Percentiles rank a stretch among this genome's conserved stretches.
These are phyloP conservation scores for Nemapogon koenigi DNA, from an alignment of 2,888 invertebrate genomes.

Conservation along the genomic window DNA sequence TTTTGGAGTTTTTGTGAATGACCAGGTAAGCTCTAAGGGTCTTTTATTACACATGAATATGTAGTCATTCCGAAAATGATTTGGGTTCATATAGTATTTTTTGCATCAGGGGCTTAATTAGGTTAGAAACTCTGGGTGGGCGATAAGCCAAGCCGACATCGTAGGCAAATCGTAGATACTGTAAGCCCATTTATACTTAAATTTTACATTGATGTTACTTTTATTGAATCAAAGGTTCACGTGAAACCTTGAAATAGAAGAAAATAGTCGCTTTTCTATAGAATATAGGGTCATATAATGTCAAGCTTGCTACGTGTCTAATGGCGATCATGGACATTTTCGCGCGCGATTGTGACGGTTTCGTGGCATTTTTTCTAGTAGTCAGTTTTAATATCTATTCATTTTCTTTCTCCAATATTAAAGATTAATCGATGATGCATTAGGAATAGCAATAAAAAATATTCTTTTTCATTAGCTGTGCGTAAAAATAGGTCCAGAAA, in stretches of 20 bases:
- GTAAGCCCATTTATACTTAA: too few relatives aligned
- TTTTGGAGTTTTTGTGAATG: slow-evolving; percentile 54
- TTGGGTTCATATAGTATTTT: slow-evolving; percentile 22
- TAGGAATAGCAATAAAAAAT: neutral
- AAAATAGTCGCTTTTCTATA: too few relatives aligned
- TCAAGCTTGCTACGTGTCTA: slow-evolving; percentile 65
- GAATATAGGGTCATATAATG: too few relatives aligned
- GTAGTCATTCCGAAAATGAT: slow-evolving; percentile 5
- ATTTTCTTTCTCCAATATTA: slow-evolving; percentile 26
- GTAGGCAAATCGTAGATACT: slow-evolving; percentile 30
- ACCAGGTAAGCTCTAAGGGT: slow-evolving; percentile 42
- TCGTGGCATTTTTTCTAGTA: slow-evolving; percentile 62
- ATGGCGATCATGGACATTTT: slow-evolving; percentile 63
- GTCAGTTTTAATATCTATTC: slow-evolving; percentile 37
- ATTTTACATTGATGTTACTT: too few relatives aligned
- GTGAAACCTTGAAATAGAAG: too few relatives aligned
- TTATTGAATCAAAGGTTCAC: too few relatives aligned
- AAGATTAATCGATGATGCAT: slow-evolving; percentile 30
- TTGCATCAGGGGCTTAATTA: slow-evolving; percentile 31
- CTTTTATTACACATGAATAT: slow-evolving; percentile 17
- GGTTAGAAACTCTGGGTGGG: slow-evolving; percentile 55
- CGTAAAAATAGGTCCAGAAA: slow-evolving; percentile 35
- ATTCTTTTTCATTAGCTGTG: slow-evolving; percentile 6
- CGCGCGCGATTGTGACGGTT: slow-evolving; percentile 64
- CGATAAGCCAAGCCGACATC: slow-evolving; percentile 54